phyloP scores from a whole-genome alignment of 2,888 invertebrate species.

The Perdita meconis region DNA sequence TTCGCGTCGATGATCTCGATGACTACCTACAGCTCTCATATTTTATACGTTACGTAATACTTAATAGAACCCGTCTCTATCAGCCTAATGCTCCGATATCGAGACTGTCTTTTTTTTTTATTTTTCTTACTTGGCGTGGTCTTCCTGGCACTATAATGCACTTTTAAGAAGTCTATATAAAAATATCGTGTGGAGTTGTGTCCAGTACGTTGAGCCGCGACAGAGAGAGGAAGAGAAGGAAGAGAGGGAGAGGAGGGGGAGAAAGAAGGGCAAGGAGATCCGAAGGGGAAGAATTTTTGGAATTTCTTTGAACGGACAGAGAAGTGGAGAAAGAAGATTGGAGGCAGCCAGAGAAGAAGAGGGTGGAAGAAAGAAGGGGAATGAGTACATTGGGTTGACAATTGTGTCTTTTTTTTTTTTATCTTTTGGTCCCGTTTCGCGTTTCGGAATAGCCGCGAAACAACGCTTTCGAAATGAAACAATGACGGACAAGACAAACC shows the following conservation, averaged over 20 bases:
- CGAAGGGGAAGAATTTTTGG: slow-evolving; percentile 27
- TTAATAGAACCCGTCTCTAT: slow-evolving; percentile 72
- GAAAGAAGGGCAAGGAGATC: neutral
- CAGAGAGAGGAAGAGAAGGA: slow-evolving; percentile 46
- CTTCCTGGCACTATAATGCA: slow-evolving; percentile 82
- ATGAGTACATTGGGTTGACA: slow-evolving; percentile 72
- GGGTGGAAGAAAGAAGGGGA: slow-evolving; percentile 52
- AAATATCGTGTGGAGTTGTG: slow-evolving; percentile 81
- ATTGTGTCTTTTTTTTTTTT: slow-evolving; percentile 73
- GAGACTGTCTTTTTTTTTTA: slow-evolving; percentile 59
- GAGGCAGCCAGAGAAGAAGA: slow-evolving; percentile 34
- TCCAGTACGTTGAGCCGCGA: slow-evolving; percentile 78
- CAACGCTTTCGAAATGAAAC: slow-evolving; percentile 76
- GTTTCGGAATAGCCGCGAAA: slow-evolving; percentile 71
- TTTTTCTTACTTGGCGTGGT: slow-evolving; percentile 73
- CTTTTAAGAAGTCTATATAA: slow-evolving; percentile 83
- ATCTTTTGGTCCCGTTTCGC: slow-evolving; percentile 81
- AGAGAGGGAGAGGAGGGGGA: slow-evolving; percentile 43
- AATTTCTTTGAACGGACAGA: slow-evolving; percentile 36
- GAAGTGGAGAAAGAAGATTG: neutral
- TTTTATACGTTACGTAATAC: slow-evolving; percentile 63
- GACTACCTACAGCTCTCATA: slow-evolving; percentile 40
- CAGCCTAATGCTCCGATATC: slow-evolving; percentile 67
- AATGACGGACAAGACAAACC: slow-evolving; percentile 76
- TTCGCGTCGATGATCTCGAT: slow-evolving; percentile 37